Base-by-base conservation (phyloP, 37 sponge, comb jelly and placozoan genomes). In the Aphrocallistes beatrix region DNA sequence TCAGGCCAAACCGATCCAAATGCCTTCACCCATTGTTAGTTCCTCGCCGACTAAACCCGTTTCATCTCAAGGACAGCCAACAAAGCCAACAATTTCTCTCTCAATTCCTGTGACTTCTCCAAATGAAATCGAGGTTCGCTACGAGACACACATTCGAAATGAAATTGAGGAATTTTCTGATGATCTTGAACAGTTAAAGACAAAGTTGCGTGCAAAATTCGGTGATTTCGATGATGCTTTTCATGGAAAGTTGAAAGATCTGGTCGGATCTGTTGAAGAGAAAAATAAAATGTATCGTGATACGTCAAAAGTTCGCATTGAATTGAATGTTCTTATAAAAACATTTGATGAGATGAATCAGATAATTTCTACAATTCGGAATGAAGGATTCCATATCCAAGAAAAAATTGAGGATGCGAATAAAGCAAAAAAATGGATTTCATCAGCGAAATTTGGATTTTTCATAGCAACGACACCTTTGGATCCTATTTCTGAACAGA, bases 331-430 rank as follows among this genome's bases (percentile, higher is more conserved):
- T 19, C 10, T 30, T 60, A 60, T 60, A 19, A 60, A 30, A 13
- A 32, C 17, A 3, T 21, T 1, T 60, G 75, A 60, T 19, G 75
- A 60, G 3, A 60, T 60, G 75, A 60, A 60, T 28, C 75, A 60
- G n/a, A 60, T 60, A 3, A 21, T 60, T 21, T 60, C 75, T 19
- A 60, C 75, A 8, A 60, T 60, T 28, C 8, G 75, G n/a, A 60
- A 60, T 60, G 75, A 60, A 60, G 75, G 75, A 25, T 60, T 60
- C 34, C 75, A 60, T 60, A 60, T 60, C 3, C 75, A 60, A 60
- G 75, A 60, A 28, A 60, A 60, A 13, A 60, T 60, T 6, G 75
- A 60, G 75, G 75, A 60, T 13, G 75, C 75, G 17, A 60, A 60
- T 60, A 60, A 60, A 60, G 75, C 75, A 25, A 60, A 13, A 60